Conservation (phyloP, 2,797 vertebrate species). For the Threskiornis aethiopicus region DNA sequence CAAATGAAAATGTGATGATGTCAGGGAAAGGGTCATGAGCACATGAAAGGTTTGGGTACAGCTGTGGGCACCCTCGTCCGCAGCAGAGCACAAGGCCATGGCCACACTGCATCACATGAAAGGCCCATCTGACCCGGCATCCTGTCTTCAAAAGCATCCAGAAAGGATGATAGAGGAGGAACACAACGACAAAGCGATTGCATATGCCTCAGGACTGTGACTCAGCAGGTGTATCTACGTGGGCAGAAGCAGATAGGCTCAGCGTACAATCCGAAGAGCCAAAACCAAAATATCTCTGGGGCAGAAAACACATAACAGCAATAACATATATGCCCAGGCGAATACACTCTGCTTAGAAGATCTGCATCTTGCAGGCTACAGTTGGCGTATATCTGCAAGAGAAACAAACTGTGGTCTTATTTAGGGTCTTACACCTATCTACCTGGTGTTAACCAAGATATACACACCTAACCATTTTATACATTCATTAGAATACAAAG, state of each 20-base stretch:
- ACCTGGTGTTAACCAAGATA: neutral
- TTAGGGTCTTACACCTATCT: neutral
- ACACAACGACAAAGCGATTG: neutral
- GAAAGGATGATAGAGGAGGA: neutral
- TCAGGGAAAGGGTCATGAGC: neutral
- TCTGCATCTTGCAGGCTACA: neutral
- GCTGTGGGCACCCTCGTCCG: neutral
- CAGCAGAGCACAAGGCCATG: neutral
- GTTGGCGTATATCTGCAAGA: neutral
- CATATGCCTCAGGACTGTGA: neutral
- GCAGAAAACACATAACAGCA: neutral
- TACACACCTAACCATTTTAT: neutral
- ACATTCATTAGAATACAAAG: neutral
- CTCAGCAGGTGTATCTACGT: neutral
- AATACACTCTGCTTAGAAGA: neutral
- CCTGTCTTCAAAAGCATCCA: neutral
- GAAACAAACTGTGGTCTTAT: neutral
- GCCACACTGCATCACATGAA: neutral
- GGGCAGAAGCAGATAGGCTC: neutral
- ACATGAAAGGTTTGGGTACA: neutral
- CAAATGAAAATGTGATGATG: neutral
- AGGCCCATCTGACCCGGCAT: neutral
- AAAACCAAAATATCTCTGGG: neutral
- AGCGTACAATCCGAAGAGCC: neutral
- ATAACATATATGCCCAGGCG: neutral